Conservation (phyloP, 2,113 vertebrate species). For the Gallinago media region DNA sequence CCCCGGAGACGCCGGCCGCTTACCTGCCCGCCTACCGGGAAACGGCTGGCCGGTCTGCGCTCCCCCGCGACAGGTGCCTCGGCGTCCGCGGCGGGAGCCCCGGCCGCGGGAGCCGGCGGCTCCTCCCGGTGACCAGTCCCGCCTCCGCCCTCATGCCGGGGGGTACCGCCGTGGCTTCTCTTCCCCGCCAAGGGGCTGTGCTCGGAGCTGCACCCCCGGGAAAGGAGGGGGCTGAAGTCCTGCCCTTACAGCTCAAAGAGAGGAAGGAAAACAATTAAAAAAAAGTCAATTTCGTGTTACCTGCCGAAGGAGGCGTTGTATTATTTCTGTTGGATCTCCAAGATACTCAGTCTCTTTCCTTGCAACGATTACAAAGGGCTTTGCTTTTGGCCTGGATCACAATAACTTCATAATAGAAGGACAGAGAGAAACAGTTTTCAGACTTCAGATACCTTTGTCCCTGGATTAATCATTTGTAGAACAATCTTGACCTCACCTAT, state of each 20-base stretch:
- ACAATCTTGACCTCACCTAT: background rate
- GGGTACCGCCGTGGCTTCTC: background rate
- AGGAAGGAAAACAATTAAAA: background rate
- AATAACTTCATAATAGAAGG: background rate
- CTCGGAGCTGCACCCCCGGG: no score
- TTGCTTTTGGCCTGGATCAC: background rate
- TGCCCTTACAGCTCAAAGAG: background rate
- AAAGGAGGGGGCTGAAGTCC: background rate
- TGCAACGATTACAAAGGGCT: fast-evolving
- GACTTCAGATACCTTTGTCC: background rate
- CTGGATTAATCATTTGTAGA: background rate
- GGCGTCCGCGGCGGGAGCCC: background rate
- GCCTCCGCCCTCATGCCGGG: background rate
- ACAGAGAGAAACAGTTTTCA: background rate
- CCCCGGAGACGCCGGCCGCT: background rate
- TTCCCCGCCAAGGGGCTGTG: background rate
- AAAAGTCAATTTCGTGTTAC: background rate
- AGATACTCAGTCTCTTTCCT: background rate
- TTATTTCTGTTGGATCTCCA: background rate
- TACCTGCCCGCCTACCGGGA: background rate
- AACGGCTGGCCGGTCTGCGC: background rate
- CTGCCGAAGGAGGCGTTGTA: background rate
- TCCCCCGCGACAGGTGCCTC: background rate
- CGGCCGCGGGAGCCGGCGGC: background rate
- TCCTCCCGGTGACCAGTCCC: background rate